Evolutionary conservation across 2,113 vertebrate genomes (phyloP).

Genomic region (Smithornis capensis): DNA sequence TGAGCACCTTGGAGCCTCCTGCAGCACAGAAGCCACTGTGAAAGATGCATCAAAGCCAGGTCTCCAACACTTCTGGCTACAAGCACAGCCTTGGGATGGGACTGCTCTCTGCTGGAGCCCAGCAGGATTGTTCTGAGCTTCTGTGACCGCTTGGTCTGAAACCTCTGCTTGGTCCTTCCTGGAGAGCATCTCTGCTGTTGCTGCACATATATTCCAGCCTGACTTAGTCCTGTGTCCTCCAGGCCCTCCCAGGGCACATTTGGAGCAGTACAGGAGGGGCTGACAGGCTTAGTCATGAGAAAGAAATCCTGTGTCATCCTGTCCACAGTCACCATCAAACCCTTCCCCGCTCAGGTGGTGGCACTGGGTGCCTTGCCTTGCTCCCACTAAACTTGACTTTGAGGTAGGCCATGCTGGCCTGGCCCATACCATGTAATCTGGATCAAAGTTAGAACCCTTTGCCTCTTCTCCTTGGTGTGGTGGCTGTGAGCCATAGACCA

Average conservation of each 20-base stretch:
- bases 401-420: background rate
- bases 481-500: background rate
- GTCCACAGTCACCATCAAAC: background rate
- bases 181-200: background rate
- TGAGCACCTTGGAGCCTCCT: background rate
- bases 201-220: background rate
- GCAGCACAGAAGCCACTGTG: background rate
- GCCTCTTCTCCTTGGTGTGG: background rate
- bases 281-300: background rate
- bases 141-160: background rate
- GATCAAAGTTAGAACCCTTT: background rate
- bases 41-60: background rate
- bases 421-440: background rate
- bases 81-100: background rate
- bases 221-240: background rate
- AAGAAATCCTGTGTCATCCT: background rate
- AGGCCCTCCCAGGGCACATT: background rate
- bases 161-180: background rate
- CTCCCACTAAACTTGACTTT: background rate
- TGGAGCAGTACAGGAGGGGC: background rate
- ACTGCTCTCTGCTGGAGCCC: background rate
- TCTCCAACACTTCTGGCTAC: background rate
- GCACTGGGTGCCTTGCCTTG: background rate
- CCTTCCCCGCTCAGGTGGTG: background rate
- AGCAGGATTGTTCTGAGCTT: background rate